phyloP scores from a whole-genome alignment of 2,113 vertebrate genomes.

The Gobius niger region DNA sequence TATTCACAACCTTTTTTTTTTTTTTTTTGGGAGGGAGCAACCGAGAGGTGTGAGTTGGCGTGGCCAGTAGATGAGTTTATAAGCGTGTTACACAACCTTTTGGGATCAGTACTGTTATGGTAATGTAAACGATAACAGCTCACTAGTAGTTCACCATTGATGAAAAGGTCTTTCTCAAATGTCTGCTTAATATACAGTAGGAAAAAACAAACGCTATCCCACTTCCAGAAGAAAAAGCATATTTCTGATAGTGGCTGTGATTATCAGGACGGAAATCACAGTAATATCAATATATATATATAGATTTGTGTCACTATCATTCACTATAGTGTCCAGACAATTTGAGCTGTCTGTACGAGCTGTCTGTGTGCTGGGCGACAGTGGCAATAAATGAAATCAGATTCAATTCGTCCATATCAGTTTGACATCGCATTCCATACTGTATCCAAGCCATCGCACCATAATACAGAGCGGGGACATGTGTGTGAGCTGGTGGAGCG shows the following conservation, averaged over 20 bases:
- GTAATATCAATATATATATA: too few relatives aligned
- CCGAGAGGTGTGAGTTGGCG: slow-evolving; percentile 11
- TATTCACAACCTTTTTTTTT: slow-evolving; percentile 26
- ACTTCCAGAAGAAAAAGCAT: too few relatives aligned
- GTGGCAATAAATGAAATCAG: slow-evolving; percentile 45
- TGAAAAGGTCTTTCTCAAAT: too few relatives aligned
- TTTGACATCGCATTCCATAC: slow-evolving; percentile 34
- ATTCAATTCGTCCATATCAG: slow-evolving; percentile 44
- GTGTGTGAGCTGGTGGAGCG: slow-evolving; percentile 21
- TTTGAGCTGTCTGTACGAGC: slow-evolving; percentile 36
- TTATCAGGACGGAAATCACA: too few relatives aligned
- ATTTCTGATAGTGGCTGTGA: too few relatives aligned
- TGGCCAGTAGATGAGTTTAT: neutral
- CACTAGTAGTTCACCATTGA: too few relatives aligned
- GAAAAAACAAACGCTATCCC: too few relatives aligned
- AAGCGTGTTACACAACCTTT: too few relatives aligned
- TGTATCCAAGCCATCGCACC: slow-evolving; percentile 29
- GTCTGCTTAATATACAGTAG: too few relatives aligned
- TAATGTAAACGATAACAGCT: too few relatives aligned
- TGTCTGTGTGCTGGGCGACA: slow-evolving; percentile 20
- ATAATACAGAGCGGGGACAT: slow-evolving; percentile 8
- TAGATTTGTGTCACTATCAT: too few relatives aligned
- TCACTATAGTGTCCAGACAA: neutral
- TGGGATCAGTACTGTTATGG: too few relatives aligned
- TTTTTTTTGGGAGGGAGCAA: slow-evolving; percentile 3